phyloP scores from a whole-genome alignment of 35 echinoderm and acorn worm species.

The Heliocidaris erythrogramma region DNA sequence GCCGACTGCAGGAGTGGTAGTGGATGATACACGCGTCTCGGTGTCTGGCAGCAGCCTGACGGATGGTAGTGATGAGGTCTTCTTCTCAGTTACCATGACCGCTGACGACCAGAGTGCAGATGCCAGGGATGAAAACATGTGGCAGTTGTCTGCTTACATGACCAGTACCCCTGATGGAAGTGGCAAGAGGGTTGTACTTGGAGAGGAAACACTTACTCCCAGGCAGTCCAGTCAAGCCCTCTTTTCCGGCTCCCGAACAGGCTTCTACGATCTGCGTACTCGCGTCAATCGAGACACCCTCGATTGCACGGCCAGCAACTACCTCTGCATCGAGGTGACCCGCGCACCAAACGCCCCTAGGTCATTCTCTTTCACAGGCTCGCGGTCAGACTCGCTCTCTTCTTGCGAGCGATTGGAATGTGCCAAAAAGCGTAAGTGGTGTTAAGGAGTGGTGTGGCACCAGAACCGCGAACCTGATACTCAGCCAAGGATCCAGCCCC shows the following conservation, averaged over 20 bases:
- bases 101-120: slow-evolving; percentile 66
- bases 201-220: slow-evolving; percentile 59
- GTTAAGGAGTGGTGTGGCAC: slow-evolving; percentile 59
- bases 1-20: slow-evolving; percentile 62
- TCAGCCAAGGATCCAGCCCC: neutral
- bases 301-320: slow-evolving; percentile 61
- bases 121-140: slow-evolving; percentile 68
- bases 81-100: slow-evolving; percentile 59
- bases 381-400: slow-evolving; percentile 55
- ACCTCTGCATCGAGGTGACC: slow-evolving; percentile 76
- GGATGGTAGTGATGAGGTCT: slow-evolving; percentile 52
- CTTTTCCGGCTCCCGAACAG: slow-evolving; percentile 44
- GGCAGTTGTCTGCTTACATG: slow-evolving; percentile 71
- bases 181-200: slow-evolving; percentile 29
- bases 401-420: slow-evolving; percentile 66
- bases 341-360: slow-evolving; percentile 25
- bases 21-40: slow-evolving; percentile 58
- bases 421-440: slow-evolving; percentile 62
- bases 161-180: slow-evolving; percentile 51
- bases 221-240: slow-evolving; percentile 63
- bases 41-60: slow-evolving; percentile 45
- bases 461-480: neutral
- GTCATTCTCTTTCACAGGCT: slow-evolving; percentile 52
- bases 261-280: slow-evolving; percentile 65
- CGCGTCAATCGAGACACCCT: slow-evolving; percentile 54